phyloP scores from a whole-genome alignment of 2,113 vertebrate genomes.

The Pipra filicauda region DNA sequence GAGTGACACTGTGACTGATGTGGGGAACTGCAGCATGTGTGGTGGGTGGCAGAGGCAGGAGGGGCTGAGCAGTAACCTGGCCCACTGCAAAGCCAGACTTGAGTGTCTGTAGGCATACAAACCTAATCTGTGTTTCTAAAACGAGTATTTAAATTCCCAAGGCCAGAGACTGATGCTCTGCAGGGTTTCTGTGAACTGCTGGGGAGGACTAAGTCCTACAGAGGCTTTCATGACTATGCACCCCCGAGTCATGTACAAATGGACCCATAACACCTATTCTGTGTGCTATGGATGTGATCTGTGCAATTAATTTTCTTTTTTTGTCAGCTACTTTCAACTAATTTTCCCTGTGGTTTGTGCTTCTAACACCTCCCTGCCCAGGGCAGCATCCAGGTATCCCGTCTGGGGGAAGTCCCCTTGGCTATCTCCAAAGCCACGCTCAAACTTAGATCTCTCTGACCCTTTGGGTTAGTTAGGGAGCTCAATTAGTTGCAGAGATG shows the following conservation, averaged over 20 bases:
- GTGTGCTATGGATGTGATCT: not conserved
- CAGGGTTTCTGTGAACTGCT: not conserved
- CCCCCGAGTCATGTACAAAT: not conserved
- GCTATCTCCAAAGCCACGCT: not conserved
- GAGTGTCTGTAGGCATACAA: not conserved
- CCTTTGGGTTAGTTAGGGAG: not conserved
- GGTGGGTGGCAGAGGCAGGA: not conserved
- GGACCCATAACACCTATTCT: not conserved
- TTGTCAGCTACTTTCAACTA: not conserved
- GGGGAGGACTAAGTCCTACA: not conserved
- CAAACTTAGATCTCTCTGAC: not conserved
- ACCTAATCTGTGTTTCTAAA: not conserved
- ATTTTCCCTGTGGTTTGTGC: not conserved
- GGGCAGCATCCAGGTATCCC: not conserved
- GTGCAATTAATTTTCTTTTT: not conserved
- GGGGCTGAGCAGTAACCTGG: not conserved
- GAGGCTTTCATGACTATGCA: not conserved
- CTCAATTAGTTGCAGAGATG: not conserved
- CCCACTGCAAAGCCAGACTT: not conserved
- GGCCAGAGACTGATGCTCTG: not conserved
- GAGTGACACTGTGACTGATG: rapidly evolving
- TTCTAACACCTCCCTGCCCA: not conserved
- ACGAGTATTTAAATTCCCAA: not conserved
- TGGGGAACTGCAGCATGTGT: rapidly evolving
- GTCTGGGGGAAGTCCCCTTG: not conserved